These are phyloP conservation scores for Steatocranus sp. DNA, from an alignment of 2,797 vertebrate genomes.

Conservation along the genomic window DNA sequence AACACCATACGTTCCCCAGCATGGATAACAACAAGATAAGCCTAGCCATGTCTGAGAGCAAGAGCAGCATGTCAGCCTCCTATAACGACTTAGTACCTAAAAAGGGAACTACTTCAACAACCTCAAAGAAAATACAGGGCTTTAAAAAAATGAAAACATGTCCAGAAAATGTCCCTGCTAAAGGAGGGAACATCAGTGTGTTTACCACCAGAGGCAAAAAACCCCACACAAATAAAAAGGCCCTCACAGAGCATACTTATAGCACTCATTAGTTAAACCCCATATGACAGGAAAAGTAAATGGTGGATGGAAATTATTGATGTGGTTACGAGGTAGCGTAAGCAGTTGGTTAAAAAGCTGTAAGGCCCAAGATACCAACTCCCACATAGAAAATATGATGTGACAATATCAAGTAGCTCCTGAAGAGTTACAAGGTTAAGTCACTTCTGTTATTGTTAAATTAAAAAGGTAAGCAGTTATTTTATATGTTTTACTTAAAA, in stretches of 20 bases:
- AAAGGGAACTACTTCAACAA: background rate
- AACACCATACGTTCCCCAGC: fast-evolving
- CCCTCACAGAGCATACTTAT: background rate
- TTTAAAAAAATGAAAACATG: background rate
- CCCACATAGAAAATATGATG: background rate
- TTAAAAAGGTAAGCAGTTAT: background rate
- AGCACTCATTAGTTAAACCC: background rate
- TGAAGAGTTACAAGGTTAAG: fast-evolving
- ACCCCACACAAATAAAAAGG: background rate
- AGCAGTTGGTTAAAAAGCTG: background rate
- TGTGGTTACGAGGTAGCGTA: background rate
- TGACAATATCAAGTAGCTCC: background rate
- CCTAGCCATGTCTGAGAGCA: background rate
- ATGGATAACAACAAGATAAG: background rate
- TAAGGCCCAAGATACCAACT: background rate
- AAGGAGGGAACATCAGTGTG: background rate
- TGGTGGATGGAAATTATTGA: background rate
- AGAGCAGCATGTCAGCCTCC: background rate
- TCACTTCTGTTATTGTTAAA: background rate
- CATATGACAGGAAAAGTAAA: background rate
- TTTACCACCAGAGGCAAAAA: background rate
- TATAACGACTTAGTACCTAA: background rate
- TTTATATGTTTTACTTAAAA: background rate
- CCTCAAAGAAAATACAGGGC: background rate
- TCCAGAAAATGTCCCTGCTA: background rate